Percentiles rank a stretch among this genome's conserved stretches.
Conservation (phyloP, 1,140 invertebrate genomes). For the Stegodyphus mimosarum region DNA sequence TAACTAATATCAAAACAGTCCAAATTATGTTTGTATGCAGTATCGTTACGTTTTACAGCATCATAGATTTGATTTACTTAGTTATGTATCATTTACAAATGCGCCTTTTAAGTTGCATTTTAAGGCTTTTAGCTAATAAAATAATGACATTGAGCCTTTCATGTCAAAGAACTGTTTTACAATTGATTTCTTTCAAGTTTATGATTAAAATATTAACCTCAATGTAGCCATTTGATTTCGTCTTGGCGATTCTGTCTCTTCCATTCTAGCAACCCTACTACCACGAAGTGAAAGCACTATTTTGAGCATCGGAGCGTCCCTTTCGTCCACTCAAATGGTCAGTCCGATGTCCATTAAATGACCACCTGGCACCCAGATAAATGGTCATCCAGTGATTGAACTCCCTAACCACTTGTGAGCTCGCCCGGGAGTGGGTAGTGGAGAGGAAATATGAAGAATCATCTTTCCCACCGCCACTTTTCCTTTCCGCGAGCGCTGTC, state of each 20-base stretch:
- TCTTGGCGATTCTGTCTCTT: background rate
- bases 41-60: background rate
- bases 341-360: slow-evolving; percentile 53
- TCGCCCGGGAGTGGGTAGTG: background rate
- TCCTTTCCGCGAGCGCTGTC: background rate
- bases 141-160: too few relatives aligned
- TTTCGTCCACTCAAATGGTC: slow-evolving; percentile 32
- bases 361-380: slow-evolving; percentile 52
- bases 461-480: background rate
- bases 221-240: background rate
- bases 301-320: background rate
- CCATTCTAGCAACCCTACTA: background rate
- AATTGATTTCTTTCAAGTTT: background rate
- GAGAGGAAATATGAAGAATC: slow-evolving; percentile 15
- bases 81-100: too few relatives aligned
- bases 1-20: background rate
- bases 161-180: too few relatives aligned
- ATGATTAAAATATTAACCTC: background rate
- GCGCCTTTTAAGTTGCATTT: too few relatives aligned
- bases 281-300: slow-evolving; percentile 4
- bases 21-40: background rate
- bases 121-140: too few relatives aligned
- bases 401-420: slow-evolving; percentile 26
- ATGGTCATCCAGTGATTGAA: slow-evolving; percentile 48
- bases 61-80: too few relatives aligned